phyloP scores from a whole-genome alignment of 2,113 vertebrate species.

The Macroglossus sobrinus region DNA sequence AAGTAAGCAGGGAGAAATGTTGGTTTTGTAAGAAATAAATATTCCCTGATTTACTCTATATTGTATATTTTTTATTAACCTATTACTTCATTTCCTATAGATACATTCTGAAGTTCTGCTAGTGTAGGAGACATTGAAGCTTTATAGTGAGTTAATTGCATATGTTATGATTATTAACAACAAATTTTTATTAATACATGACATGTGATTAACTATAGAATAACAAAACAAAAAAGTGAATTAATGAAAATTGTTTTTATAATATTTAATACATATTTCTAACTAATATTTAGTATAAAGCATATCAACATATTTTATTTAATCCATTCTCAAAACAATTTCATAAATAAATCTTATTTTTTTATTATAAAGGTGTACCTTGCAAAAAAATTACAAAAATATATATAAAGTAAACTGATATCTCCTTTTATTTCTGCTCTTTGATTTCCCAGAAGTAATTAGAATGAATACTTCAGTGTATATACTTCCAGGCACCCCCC shows the following conservation, averaged over 20 bases:
- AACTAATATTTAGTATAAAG: neutral
- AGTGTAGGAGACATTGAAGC: neutral
- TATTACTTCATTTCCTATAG: neutral
- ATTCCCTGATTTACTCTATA: neutral
- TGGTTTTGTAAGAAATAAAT: neutral
- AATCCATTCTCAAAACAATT: slow-evolving; percentile 10
- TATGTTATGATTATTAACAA: neutral
- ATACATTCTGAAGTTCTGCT: neutral
- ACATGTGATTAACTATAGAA: neutral
- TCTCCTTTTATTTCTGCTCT: neutral
- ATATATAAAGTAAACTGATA: neutral
- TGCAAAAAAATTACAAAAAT: neutral
- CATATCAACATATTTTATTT: neutral
- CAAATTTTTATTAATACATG: neutral
- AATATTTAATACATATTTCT: neutral
- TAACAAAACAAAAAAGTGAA: neutral
- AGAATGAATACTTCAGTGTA: neutral
- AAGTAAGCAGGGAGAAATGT: neutral
- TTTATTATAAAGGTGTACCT: neutral
- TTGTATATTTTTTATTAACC: neutral
- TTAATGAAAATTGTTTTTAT: neutral
- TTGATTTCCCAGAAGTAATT: neutral
- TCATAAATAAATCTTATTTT: neutral
- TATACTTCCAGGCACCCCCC: neutral
- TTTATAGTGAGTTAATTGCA: neutral